Conservation (phyloP, 2,888 invertebrate genomes). For the Eumacrocentrus americanus region DNA sequence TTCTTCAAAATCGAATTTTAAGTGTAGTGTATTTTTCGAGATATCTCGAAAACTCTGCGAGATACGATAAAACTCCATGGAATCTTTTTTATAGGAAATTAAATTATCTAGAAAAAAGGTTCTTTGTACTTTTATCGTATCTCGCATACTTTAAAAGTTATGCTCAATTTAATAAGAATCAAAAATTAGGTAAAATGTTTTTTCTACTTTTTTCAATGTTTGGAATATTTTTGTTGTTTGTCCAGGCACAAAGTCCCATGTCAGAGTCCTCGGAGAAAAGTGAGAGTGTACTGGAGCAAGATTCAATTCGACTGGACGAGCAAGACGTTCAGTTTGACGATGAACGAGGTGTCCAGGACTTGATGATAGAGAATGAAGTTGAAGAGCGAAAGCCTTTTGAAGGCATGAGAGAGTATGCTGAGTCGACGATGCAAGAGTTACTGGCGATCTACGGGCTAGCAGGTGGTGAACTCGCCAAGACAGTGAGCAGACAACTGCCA, state of each 20-base stretch:
- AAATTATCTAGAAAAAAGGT: no score
- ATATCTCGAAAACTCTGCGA: no score
- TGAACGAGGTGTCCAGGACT: slow-evolving; percentile 41
- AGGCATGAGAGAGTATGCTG: slow-evolving; percentile 64
- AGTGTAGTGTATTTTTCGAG: no score
- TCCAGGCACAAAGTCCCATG: slow-evolving; percentile 54
- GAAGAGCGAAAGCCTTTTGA: slow-evolving; percentile 52
- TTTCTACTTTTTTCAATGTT: background rate
- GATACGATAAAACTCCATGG: no score
- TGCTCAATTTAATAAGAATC: no score
- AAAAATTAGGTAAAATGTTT: no score
- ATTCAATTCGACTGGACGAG: slow-evolving; percentile 31
- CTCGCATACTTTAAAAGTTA: no score
- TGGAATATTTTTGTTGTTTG: background rate
- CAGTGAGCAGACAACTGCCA: slow-evolving; percentile 59
- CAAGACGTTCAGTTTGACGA: slow-evolving; percentile 44
- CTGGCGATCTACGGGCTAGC: slow-evolving; percentile 64
- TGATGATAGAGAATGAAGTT: slow-evolving; percentile 45
- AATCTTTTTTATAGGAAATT: no score
- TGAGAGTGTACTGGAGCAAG: slow-evolving; percentile 43
- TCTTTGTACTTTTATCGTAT: no score
- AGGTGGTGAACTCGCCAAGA: slow-evolving; percentile 60
- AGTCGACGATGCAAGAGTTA: slow-evolving; percentile 66
- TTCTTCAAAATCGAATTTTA: no score
- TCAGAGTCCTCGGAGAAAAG: slow-evolving; percentile 59